Conservation (phyloP, 53 echinoderm and acorn worm species). For the Astropecten irregularis region DNA sequence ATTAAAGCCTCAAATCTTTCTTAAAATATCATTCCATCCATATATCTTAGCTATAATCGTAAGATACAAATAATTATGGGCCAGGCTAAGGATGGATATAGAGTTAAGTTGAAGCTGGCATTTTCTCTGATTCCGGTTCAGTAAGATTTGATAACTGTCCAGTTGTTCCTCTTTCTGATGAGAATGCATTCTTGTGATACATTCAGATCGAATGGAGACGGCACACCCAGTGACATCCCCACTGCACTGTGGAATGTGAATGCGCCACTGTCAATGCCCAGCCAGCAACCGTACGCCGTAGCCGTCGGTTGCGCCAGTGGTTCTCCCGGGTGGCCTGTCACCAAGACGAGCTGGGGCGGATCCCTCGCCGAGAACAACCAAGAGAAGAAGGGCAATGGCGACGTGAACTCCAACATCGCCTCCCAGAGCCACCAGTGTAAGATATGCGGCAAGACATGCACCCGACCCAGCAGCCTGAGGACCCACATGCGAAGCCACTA, state of each 20-base stretch:
- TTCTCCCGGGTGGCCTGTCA: too few relatives aligned
- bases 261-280: neutral
- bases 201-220: neutral
- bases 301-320: too few relatives aligned
- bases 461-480: constrained; percentile 77
- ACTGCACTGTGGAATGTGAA: constrained; percentile 7
- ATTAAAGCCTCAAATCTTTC: too few relatives aligned
- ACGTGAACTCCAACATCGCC: neutral
- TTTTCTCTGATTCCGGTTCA: too few relatives aligned
- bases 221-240: neutral
- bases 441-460: constrained; percentile 79
- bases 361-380: neutral
- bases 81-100: too few relatives aligned
- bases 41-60: too few relatives aligned
- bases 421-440: constrained; percentile 47
- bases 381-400: neutral
- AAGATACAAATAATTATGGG: too few relatives aligned
- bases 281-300: neutral
- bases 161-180: too few relatives aligned
- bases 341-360: neutral
- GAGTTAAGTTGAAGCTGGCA: too few relatives aligned
- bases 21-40: too few relatives aligned
- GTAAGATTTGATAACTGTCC: too few relatives aligned
- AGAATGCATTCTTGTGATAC: too few relatives aligned
- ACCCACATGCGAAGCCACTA: constrained; percentile 78